Conservation (phyloP, 1,140 invertebrate genomes). For the Bombus ignitus region DNA sequence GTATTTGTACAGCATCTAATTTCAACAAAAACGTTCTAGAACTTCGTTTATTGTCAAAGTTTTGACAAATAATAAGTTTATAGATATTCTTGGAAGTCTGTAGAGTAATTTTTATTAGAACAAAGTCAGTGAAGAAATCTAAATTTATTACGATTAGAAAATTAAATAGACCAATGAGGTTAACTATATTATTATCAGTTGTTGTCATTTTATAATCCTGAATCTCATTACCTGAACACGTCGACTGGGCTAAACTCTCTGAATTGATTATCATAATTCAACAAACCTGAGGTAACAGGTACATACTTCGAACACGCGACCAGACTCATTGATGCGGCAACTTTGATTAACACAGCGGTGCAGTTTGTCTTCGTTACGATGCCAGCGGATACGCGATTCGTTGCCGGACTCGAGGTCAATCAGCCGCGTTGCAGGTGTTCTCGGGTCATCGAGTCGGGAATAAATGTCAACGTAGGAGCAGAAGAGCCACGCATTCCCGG, state of each 20-base stretch:
- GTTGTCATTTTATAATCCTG: not conserved
- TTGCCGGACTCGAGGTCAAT: slow-evolving; percentile 23
- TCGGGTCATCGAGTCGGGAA: slow-evolving; percentile 42
- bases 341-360: slow-evolving; percentile 7
- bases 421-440: slow-evolving; percentile 41
- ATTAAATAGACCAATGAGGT: too few species aligned
- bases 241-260: not conserved
- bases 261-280: slow-evolving; percentile 24
- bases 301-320: not conserved
- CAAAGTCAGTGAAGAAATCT: too few species aligned
- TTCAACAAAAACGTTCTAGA: too few species aligned
- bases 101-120: too few species aligned
- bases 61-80: too few species aligned
- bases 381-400: slow-evolving; percentile 7
- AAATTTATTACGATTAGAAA: too few species aligned
- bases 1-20: too few species aligned
- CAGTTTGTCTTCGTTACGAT: slow-evolving; percentile 25
- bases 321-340: not conserved
- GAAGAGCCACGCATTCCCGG: slow-evolving; percentile 39
- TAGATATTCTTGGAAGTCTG: too few species aligned
- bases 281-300: not conserved
- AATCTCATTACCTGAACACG: not conserved
- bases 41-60: too few species aligned
- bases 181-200: too few species aligned
- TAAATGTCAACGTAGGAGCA: slow-evolving; percentile 48